These are phyloP conservation scores for Gouania willdenowi DNA, from an alignment of 2,797 vertebrate species.

Conservation along the genomic window DNA sequence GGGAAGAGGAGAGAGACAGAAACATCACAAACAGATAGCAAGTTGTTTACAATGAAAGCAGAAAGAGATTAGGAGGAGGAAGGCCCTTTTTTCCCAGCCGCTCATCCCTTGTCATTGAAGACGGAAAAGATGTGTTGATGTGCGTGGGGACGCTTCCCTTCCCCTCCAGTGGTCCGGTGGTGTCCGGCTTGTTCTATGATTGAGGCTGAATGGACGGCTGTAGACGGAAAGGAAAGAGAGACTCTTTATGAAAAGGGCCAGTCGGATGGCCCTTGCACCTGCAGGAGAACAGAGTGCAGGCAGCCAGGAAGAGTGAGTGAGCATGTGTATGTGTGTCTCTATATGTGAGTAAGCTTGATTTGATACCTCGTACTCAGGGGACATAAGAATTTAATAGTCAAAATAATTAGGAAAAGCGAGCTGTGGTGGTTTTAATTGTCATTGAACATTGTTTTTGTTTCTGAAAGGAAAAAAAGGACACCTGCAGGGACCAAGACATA, in stretches of 20 bases:
- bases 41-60: conserved; percentile 73
- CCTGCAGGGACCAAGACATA: conserved; percentile 72
- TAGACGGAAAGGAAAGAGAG: conserved; percentile 88
- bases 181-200: conserved; percentile 81
- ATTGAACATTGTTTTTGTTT: conserved; percentile 44
- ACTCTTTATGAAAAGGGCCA: conserved; percentile 81
- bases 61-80: conserved; percentile 65
- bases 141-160: conserved; percentile 83
- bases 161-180: conserved; percentile 79
- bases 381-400: conserved; percentile 78
- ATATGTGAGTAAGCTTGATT: conserved; percentile 39
- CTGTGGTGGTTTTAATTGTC: conserved; percentile 36
- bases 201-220: conserved; percentile 80
- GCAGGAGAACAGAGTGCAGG: conserved; percentile 75
- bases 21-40: conserved; percentile 69
- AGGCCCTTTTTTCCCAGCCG: conserved; percentile 55
- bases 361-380: conserved; percentile 71
- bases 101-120: conserved; percentile 47
- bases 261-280: conserved; percentile 82
- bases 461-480: conserved; percentile 61
- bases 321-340: conserved; percentile 43
- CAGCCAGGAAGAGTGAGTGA: conserved; percentile 70
- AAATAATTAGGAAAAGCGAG: conserved; percentile 67
- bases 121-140: conserved; percentile 77
- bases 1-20: conserved; percentile 49